Evolutionary conservation across 1,140 invertebrate species (phyloP), one percentile per base, ranked within the genome.

Genomic region (Choristoneura fumiferana): DNA sequence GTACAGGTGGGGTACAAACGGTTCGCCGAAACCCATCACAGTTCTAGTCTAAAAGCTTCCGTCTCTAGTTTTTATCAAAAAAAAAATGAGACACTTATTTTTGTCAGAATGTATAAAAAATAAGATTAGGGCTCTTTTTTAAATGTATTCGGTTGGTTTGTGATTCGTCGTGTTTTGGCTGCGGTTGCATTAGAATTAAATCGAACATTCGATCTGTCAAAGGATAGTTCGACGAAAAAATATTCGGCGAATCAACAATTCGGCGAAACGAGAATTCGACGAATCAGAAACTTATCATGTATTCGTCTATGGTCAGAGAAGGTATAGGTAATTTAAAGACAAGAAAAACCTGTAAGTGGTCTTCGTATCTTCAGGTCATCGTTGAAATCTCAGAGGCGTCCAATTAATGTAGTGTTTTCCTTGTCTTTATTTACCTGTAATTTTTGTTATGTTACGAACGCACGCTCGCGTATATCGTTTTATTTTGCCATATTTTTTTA

Each of bases 401-500:
- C n/a, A n/a, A n/a, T n/a, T n/a, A n/a, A n/a, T n/a, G n/a, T n/a
- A n/a, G n/a, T n/a, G n/a, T 29, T 29, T 29, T 29, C 22, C 6
- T 29, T 29, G 2, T 29, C 22, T 29, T 2, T 3, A n/a, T 3
- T 29, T 29, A 29, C 22, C 22, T 29, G 22, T n/a, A 29, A 29
- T 29, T 3, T 29, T 69, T 65, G 65, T 57, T 52, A 65, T 55
- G 65, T 65, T 65, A 65, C 65, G 59, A 54, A 65, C 67, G 78
- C 81, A 84, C 84, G 84, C 84, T 83, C 78, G n/a, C n/a, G 65
- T 59, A 78, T 43, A 73, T 65, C 17, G 64, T 75, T 75, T 81
- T 82, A 75, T 75, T 84, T 81, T 78, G 84, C 84, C 76, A 81
- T 82, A 75, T 84, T 82, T 82, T 75, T 85, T 87, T 85, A 80